phyloP scores from a whole-genome alignment of 2,888 invertebrate genomes.

The Melanophora roralis region DNA sequence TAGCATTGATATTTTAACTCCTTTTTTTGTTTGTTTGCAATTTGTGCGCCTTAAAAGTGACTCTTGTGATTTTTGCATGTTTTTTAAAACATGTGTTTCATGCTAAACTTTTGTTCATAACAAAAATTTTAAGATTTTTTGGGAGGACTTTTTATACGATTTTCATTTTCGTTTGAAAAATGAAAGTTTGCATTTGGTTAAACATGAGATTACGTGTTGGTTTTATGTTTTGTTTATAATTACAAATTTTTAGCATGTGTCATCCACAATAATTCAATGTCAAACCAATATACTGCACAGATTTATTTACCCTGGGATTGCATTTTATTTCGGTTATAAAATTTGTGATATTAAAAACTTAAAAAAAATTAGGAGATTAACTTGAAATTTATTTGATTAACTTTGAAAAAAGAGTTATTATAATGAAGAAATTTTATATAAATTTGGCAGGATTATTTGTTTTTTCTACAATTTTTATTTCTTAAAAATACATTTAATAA shows the following conservation, averaged over 20 bases:
- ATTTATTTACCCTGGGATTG: background rate
- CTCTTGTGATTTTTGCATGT: conserved; percentile 39
- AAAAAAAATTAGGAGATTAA: background rate
- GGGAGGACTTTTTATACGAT: background rate
- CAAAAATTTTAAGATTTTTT: conserved; percentile 9
- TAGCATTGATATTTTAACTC: conserved; percentile 56
- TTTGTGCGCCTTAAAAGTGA: background rate
- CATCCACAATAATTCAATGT: conserved; percentile 50
- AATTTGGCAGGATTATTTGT: background rate
- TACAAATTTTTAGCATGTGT: conserved; percentile 53
- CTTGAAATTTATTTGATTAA: background rate
- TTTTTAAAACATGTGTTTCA: conserved; percentile 52
- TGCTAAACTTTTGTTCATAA: background rate
- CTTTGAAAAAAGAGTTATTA: background rate
- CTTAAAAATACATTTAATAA: too few relatives aligned
- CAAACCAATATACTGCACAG: conserved; percentile 16
- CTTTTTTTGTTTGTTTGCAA: conserved; percentile 25
- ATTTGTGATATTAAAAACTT: background rate
- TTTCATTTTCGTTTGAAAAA: conserved; percentile 57
- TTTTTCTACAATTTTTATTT: too few relatives aligned
- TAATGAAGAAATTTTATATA: background rate
- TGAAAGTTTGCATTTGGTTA: conserved; percentile 50
- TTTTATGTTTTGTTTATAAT: conserved; percentile 47
- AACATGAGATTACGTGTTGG: conserved; percentile 53
- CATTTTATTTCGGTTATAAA: conserved; percentile 4